phyloP scores from a whole-genome alignment of 2,888 invertebrate species.

The Hesperia comma region DNA sequence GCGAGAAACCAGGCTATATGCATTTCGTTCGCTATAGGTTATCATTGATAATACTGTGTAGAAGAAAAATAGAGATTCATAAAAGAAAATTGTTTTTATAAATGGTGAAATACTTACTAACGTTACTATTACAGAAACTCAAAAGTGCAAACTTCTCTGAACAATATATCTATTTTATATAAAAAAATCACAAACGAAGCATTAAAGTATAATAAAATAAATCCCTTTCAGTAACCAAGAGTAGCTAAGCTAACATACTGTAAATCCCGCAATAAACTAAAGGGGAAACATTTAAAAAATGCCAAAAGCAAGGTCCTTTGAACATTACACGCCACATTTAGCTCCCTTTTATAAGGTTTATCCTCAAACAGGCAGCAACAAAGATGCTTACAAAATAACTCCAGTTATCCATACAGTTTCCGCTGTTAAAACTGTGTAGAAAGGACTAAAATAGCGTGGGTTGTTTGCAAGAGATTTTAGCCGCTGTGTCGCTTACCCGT shows the following conservation, averaged over 20 bases:
- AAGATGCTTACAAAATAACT: slow-evolving; percentile 5
- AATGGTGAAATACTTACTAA: too few species aligned
- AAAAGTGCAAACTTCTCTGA: too few species aligned
- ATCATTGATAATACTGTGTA: too few species aligned
- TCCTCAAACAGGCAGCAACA: slow-evolving; percentile 25
- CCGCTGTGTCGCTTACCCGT: slow-evolving; percentile 15
- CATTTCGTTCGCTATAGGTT: too few species aligned
- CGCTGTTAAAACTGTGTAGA: slow-evolving; percentile 12
- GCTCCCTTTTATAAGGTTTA: slow-evolving; percentile 39
- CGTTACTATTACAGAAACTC: too few species aligned
- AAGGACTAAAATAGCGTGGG: slow-evolving; percentile 21
- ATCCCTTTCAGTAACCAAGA: slow-evolving; percentile 4
- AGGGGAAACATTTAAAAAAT: slow-evolving; percentile 38
- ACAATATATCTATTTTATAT: too few species aligned
- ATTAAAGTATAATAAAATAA: not conserved
- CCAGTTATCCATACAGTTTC: slow-evolving; percentile 13
- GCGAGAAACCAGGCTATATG: too few species aligned
- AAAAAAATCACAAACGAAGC: not conserved
- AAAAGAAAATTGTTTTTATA: too few species aligned
- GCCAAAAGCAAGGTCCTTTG: slow-evolving; percentile 40
- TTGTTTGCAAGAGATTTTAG: slow-evolving; percentile 6
- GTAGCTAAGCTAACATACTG: slow-evolving; percentile 19
- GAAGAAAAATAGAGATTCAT: too few species aligned
- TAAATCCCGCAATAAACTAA: slow-evolving; percentile 27
- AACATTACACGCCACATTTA: slow-evolving; percentile 44